Evolutionary conservation across 2,797 vertebrate species (phyloP), one percentile per base, ranked within the genome.

Genomic region (Epinephelus coioides): DNA sequence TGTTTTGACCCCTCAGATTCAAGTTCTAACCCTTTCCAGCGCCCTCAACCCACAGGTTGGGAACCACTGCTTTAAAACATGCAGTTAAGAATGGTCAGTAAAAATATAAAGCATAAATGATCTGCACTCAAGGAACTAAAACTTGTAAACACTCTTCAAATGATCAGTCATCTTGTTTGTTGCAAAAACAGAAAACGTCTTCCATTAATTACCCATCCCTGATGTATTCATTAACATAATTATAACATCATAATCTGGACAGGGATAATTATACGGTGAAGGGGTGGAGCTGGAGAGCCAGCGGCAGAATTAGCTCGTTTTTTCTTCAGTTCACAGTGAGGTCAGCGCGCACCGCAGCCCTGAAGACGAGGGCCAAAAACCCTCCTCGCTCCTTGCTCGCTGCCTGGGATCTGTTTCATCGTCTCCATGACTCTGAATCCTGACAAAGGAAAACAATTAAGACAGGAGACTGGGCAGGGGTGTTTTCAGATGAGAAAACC

Each of bases 281-380:
- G 84, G 82, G 87, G 87, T 85, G 92, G 88, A 90, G 84, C 79
- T 73, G 0, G 13, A 55, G 81, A 80, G 78, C 78, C 88, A 78
- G 82, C 61, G 49, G 78, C 72, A 88, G 84, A 86, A 92, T 89
- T 83, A 86, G 80, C 80, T 43, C 72, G 50, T 50, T 85, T 91
- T 92, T 85, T 78, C 86, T 88, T 81, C 83, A 85, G 93, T 94
- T 94, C 93, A 94, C 69, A 38, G 68, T 82, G 85, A 93, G 92
- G 92, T 94, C 92, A 94, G 84, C 74, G 44, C 74, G 61, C 90
- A 90, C 88, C 84, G 6, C 90, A 86, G 88, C 76, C 67, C 74
- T 13, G 67, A 61, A 80, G 80, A 79, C 70, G 44, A 79, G 77
- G 77, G 87, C 91, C 87, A 90, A 51, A 64, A 83, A 76, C 60